phyloP scores from a whole-genome alignment of 2,113 vertebrate genomes.

The Apistogramma diplotaenia region DNA sequence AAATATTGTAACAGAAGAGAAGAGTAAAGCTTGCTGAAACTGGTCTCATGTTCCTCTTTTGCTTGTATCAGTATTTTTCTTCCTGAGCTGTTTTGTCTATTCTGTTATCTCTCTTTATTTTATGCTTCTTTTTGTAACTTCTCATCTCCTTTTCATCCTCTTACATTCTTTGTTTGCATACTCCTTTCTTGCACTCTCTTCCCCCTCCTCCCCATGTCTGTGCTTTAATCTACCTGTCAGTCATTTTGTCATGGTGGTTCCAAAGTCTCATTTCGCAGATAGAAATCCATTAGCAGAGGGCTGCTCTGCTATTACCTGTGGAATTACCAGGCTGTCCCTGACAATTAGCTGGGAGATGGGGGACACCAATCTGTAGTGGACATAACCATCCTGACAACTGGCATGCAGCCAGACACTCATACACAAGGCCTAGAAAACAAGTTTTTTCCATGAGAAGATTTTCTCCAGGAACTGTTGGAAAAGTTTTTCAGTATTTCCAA shows the following conservation, averaged over 20 bases:
- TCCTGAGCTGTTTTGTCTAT: neutral
- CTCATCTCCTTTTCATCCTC: neutral
- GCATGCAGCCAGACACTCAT: slow-evolving; percentile 10
- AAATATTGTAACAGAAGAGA: neutral
- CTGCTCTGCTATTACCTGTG: slow-evolving; percentile 58
- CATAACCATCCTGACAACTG: slow-evolving; percentile 20
- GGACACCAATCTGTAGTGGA: slow-evolving; percentile 25
- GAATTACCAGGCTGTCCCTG: slow-evolving; percentile 59
- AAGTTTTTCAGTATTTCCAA: neutral
- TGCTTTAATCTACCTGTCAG: slow-evolving; percentile 62
- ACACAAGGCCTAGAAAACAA: neutral
- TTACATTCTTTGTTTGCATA: neutral
- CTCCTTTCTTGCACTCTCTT: neutral
- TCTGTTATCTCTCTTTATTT: neutral
- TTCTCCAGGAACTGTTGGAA: neutral
- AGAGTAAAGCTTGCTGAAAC: neutral
- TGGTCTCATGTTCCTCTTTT: neutral
- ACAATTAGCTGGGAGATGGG: slow-evolving; percentile 48
- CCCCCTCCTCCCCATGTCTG: neutral
- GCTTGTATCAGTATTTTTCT: neutral
- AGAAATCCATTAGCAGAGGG: slow-evolving; percentile 63
- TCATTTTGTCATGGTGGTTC: slow-evolving; percentile 58
- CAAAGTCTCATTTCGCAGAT: slow-evolving; percentile 64
- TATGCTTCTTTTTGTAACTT: neutral
- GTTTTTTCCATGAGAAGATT: neutral